Evolutionary conservation across 2,797 vertebrate genomes (phyloP), one percentile per base, ranked within the genome.

Genomic region (Muscicapa striata): DNA sequence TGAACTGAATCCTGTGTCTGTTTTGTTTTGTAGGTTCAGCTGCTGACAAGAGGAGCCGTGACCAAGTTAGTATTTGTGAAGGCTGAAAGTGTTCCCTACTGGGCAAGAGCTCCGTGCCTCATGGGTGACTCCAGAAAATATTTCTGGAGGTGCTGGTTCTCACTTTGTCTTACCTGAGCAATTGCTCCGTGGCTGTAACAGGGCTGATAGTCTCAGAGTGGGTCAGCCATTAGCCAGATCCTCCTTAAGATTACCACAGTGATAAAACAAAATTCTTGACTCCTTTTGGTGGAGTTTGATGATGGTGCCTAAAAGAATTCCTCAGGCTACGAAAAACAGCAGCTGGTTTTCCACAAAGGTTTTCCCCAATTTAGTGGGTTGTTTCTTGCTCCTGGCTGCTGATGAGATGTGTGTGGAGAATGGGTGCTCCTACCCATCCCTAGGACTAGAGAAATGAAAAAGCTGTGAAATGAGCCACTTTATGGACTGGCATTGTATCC

Each of bases 1-100:
- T 12, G 46, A 81, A 19, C 40, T 88, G 11, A 93, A 70, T 15
- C 5, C n/a, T 0, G 0, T 66, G 29, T 90, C 23, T 77, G 15
- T 89, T 57, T 68, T 93, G 40, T 89, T 43, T 75, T 85, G 69
- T 30, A 95, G 96, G 84, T 48, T 36, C 26, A 5, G 36, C 57
- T 7, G 45, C 10, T 45, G 75, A 61, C 43, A 78, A 59, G 86
- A 70, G 73, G 75, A 93, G 63, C 13, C 5, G 0, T 0, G 66
- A 95, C 21, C 84, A 92, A 97, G 98, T 98, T 43, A 92, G 98
- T 94, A 29, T 41, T 76, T 69, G 75, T 46, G 41, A 13, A 21
- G 23, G 34, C 15, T 30, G 6, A 13, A 49, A 45, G 6, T 1
- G 5, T 70, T 84, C 38, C 17, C 15, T 58, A 0, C 20, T 8